phyloP scores from a whole-genome alignment of 2,113 vertebrate genomes.

The Apus apus region DNA sequence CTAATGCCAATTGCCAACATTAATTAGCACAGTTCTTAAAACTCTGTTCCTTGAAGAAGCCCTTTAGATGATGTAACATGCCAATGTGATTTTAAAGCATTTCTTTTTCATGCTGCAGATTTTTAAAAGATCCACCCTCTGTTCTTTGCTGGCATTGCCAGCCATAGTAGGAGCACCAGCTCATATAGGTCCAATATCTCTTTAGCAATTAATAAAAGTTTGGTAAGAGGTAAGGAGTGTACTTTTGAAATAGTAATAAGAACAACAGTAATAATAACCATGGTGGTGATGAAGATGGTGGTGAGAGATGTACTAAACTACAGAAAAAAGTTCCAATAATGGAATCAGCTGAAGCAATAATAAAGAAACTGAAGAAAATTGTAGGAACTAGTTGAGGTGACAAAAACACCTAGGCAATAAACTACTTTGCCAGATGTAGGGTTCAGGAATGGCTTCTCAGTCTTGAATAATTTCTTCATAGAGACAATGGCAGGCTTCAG shows the following conservation, averaged over 20 bases:
- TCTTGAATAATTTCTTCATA: neutral
- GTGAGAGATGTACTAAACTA: neutral
- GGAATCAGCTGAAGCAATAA: neutral
- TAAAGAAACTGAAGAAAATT: neutral
- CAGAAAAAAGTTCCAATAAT: neutral
- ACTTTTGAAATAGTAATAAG: neutral
- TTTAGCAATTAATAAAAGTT: neutral
- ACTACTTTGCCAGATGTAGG: neutral
- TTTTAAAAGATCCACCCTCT: neutral
- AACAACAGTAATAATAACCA: neutral
- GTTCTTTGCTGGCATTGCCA: neutral
- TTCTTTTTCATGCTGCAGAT: neutral
- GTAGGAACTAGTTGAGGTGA: neutral
- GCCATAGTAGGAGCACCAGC: neutral
- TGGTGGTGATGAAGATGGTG: neutral
- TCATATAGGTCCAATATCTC: neutral
- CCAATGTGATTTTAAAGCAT: neutral
- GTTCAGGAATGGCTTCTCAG: neutral
- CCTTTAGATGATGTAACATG: neutral
- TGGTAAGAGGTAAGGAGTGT: neutral
- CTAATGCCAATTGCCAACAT: neutral
- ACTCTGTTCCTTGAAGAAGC: slow-evolving; percentile 31
- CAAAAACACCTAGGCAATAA: neutral
- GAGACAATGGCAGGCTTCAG: neutral
- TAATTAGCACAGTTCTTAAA: slow-evolving; percentile 29